These are phyloP conservation scores for Valencia hispanica DNA, from an alignment of 2,797 vertebrate genomes.

Conservation along the genomic window DNA sequence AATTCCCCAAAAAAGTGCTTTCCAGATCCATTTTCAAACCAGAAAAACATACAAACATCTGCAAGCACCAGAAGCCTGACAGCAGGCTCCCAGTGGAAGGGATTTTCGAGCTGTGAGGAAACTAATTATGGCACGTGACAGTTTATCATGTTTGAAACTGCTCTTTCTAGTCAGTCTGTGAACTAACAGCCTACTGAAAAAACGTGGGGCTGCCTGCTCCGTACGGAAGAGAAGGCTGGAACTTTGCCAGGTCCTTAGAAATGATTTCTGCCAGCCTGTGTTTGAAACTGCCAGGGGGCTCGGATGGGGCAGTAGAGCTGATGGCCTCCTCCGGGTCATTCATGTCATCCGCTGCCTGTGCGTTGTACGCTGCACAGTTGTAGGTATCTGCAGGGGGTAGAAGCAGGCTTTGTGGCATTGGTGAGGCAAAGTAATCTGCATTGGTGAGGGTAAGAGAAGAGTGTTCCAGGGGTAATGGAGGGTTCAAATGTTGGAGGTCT, in stretches of 20 bases:
- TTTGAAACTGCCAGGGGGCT: slow-evolving; percentile 74
- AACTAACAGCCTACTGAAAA: slow-evolving; percentile 51
- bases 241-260: slow-evolving; percentile 77
- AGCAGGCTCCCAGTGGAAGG: slow-evolving; percentile 15
- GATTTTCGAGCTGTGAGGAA: slow-evolving; percentile 35
- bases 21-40: slow-evolving; percentile 17
- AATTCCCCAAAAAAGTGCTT: slow-evolving; percentile 4
- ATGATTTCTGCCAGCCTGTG: slow-evolving; percentile 76
- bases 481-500: background rate
- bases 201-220: slow-evolving; percentile 38
- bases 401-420: slow-evolving; percentile 29
- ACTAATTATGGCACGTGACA: slow-evolving; percentile 45
- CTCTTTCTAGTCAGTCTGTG: slow-evolving; percentile 37
- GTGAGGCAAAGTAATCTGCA: background rate
- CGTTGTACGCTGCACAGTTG: slow-evolving; percentile 19
- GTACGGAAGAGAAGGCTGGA: slow-evolving; percentile 48
- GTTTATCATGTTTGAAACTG: slow-evolving; percentile 48
- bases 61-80: slow-evolving; percentile 22
- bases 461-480: background rate
- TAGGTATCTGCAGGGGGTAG: slow-evolving; percentile 26
- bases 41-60: slow-evolving; percentile 28
- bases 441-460: slow-evolving; percentile 1
- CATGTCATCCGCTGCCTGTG: slow-evolving; percentile 35
- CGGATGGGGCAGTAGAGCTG: slow-evolving; percentile 41
- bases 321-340: slow-evolving; percentile 47